Evolutionary conservation across 2,113 vertebrate species (phyloP), one percentile per base, ranked within the genome.

Genomic region (Osmerus mordax): DNA sequence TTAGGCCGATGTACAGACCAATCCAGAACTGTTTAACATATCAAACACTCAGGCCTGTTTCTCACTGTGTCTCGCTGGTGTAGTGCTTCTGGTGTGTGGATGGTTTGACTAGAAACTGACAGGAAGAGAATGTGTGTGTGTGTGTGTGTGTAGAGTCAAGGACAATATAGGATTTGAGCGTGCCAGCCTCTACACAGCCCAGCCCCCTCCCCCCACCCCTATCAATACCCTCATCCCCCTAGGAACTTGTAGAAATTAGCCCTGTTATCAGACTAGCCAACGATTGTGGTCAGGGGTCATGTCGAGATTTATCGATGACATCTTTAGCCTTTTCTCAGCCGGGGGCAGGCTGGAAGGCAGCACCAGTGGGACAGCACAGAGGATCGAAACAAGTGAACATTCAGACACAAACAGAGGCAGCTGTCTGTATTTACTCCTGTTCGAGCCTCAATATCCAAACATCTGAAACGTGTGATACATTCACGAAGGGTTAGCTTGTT

Each of bases 211-310:
- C 73, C 63, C 73, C 70, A 51, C 29, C 53, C 70, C 62, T n/a
- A 73, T 78, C 75, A 65, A 74, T 81, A 69, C 32, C 64, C 58
- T 63, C 51, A 71, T 51, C 70, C 47, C 72, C 28, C 29, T 55
- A 69, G 75, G 68, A 23, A 52, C 72, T 75, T 83, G 77, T 78
- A 68, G 73, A 72, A 84, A 81, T 71, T 73, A 76, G 65, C 73
- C 73, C 68, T 60, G 62, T 76, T 82, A 85, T 78, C 83, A 71
- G 28, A 74, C 71, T 28, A 67, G 29, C 65, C 73, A 81, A 76
- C 58, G 65, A 79, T 67, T 28, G 28, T 53, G 65, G 69, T 61
- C 76, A 77, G 69, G 76, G 71, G 74, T 80, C 69, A 54, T 47
- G 67, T 73, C 73, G 54, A 66, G 61, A 67, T 25, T 73, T 75